Base-by-base conservation (phyloP, 2,113 vertebrate genomes). In the Poeciliopsis retropinna region DNA sequence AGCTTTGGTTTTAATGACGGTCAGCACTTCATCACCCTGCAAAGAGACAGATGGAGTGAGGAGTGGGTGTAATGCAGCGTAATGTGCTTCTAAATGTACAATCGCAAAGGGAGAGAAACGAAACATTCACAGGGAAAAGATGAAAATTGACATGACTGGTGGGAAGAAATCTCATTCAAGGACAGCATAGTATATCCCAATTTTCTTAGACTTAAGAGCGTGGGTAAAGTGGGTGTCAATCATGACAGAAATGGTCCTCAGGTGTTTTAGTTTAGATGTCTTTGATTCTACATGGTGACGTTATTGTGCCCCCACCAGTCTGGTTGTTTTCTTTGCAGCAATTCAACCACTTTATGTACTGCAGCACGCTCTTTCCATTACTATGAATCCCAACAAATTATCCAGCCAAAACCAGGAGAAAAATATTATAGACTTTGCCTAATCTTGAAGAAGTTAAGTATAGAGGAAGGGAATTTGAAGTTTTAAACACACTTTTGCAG, bases 1-100 rank as follows among this genome's bases (percentile, higher is more conserved):
- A 63, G 97, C 97, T 92, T 99, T 99, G 51, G 97, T 97, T 92
- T 99, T 99, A 94, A 99, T 97, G 87, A 99, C 98, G 1, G 97
- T 99, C 92, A 99, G 94, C 54, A 99, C 97, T 64, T 97, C 97
- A 82, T 99, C 97, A 9, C 97, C 97, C 98, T 99, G 95, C 12
- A 39, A 81, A 84, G 47, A 72, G 30, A 79, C 25, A 80, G 22
- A 82, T 32, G 71, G 9, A 73, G 44, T 29, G 8, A 37, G 7
- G 72, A 31, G 17, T 70, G n/a, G 62, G 64, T 68, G 64, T 74
- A 37, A 72, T 15, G 67, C 39, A 11, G 73, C 60, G 74, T 44
- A 65, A 78, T 85, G 76, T 82, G 73, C 78, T 66, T 68, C 69
- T 74, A 76, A 86, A 86, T 69, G 19, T 44, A 83, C 31, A 68